Percentiles rank a stretch among this genome's conserved stretches.
Conservation (phyloP, 2,797 vertebrate species). For the Antrozous pallidus region DNA sequence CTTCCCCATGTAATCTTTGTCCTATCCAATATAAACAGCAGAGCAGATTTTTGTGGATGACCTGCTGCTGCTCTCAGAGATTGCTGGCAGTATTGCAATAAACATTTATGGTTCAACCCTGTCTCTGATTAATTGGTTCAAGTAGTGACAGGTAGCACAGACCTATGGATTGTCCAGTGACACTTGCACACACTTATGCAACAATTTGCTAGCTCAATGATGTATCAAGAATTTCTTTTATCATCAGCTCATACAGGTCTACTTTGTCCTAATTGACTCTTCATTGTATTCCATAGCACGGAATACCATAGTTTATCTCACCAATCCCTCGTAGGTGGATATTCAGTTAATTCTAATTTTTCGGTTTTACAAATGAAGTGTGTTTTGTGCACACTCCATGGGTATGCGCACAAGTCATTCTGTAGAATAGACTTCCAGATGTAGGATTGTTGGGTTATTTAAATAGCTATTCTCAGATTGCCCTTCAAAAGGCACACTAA, state of each 20-base stretch:
- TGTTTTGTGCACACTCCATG: not conserved
- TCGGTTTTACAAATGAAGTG: not conserved
- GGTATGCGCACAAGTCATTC: not conserved
- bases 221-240: not conserved
- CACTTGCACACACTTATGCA: not conserved
- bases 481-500: not conserved
- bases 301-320: not conserved
- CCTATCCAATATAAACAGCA: too few relatives aligned
- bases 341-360: not conserved
- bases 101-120: too few relatives aligned
- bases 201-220: not conserved
- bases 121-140: too few relatives aligned
- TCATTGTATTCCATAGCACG: accelerated
- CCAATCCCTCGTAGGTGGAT: not conserved
- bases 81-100: too few relatives aligned
- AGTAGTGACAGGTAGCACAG: too few relatives aligned
- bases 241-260: accelerated
- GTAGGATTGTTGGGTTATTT: not conserved
- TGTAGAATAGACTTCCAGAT: not conserved
- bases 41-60: too few relatives aligned
- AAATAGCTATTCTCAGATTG: not conserved
- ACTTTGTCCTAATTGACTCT: accelerated
- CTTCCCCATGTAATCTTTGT: too few relatives aligned
- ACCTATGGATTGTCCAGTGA: too few relatives aligned
- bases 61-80: too few relatives aligned